phyloP scores from a whole-genome alignment of 2,888 invertebrate species.

The Xestia sexstrigata region DNA sequence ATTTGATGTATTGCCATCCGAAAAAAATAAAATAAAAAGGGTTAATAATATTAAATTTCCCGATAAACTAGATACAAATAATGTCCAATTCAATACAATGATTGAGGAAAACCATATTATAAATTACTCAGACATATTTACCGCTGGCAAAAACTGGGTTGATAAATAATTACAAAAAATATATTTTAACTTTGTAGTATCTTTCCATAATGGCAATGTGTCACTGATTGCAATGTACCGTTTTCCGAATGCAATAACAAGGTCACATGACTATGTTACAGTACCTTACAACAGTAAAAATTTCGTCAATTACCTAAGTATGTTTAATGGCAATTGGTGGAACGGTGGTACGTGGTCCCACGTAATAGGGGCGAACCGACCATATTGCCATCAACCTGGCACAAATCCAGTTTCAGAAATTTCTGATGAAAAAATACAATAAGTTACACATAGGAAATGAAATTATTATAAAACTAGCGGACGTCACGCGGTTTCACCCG shows the following conservation, averaged over 20 bases:
- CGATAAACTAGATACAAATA: slow-evolving; percentile 9
- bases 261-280: slow-evolving; percentile 5
- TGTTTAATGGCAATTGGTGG: too few species aligned
- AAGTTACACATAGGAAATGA: too few species aligned
- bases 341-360: too few species aligned
- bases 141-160: slow-evolving; percentile 40
- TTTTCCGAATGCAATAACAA: slow-evolving; percentile 15
- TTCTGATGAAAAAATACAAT: background rate
- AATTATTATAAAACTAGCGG: too few species aligned
- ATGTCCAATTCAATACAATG: slow-evolving; percentile 21
- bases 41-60: slow-evolving; percentile 21
- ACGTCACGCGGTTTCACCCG: too few species aligned
- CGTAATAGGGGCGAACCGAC: too few species aligned
- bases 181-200: slow-evolving; percentile 27
- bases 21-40: too few species aligned
- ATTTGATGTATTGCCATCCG: too few species aligned
- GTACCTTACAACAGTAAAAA: too few species aligned
- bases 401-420: background rate
- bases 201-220: slow-evolving; percentile 19
- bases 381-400: too few species aligned
- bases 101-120: slow-evolving; percentile 50
- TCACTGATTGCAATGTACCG: background rate
- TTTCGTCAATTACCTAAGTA: too few species aligned
- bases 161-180: slow-evolving; percentile 16
- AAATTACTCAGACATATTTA: slow-evolving; percentile 47